Conservation (phyloP, 2,888 invertebrate genomes). For the Meghimatium bilineatum region DNA sequence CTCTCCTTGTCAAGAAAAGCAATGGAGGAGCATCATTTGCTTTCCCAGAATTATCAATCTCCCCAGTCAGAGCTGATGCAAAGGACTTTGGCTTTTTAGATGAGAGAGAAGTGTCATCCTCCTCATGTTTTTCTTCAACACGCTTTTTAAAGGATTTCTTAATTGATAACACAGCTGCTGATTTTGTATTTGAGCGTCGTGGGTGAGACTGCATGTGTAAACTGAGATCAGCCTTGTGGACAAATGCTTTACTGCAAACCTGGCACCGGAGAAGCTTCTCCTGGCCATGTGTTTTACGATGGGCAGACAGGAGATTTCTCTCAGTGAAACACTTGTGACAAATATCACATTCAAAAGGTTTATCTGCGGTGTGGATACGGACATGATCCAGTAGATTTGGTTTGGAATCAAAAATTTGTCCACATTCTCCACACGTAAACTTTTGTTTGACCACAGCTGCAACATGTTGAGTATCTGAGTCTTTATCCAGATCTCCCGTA, state of each 20-base stretch:
- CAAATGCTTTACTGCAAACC: conserved; percentile 47
- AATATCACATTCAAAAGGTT: conserved; percentile 49
- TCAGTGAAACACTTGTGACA: conserved; percentile 48
- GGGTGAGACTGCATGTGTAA: conserved; percentile 47
- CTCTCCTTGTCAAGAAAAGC: conserved; percentile 28
- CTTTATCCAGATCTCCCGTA: conserved; percentile 9
- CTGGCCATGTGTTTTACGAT: conserved; percentile 45
- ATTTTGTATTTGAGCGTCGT: conserved; percentile 19
- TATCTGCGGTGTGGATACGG: conserved; percentile 43
- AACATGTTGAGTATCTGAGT: not conserved
- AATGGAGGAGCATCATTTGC: conserved; percentile 1
- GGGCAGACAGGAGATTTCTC: conserved; percentile 38
- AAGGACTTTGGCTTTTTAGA: conserved; percentile 40
- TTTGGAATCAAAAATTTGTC: conserved; percentile 38
- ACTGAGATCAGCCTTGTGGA: conserved; percentile 38
- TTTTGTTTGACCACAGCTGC: conserved; percentile 9
- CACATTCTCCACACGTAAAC: conserved; percentile 49
- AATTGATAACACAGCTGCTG: not conserved
- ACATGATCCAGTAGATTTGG: conserved; percentile 45
- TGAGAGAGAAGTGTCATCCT: not conserved
- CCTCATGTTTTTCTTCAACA: not conserved
- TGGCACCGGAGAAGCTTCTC: conserved; percentile 44
- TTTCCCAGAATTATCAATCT: conserved; percentile 9
- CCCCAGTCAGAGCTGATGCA: conserved; percentile 45
- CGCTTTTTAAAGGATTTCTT: conserved; percentile 33